Percentiles rank a stretch among this genome's conserved stretches.
phyloP scores from a whole-genome alignment of 2,113 vertebrate species.

The Hydrochoerus hydrochaeris region DNA sequence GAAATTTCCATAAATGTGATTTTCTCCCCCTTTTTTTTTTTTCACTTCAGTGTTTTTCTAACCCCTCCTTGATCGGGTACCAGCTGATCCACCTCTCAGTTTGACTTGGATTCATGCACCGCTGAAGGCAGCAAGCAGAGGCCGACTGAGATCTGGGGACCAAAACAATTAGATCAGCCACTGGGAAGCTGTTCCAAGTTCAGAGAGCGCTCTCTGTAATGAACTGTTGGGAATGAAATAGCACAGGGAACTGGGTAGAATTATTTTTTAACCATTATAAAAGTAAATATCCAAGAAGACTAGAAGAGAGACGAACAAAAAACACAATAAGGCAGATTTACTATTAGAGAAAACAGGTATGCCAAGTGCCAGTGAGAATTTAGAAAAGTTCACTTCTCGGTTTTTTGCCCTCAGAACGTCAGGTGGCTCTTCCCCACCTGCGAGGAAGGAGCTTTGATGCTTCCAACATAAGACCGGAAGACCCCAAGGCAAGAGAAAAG shows the following conservation, averaged over 20 bases:
- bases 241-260: neutral
- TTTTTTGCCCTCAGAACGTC: neutral
- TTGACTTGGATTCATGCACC: neutral
- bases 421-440: neutral
- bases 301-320: neutral
- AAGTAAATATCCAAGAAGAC: neutral
- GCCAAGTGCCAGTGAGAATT: neutral
- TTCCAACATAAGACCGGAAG: neutral
- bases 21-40: neutral
- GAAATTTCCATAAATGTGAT: neutral
- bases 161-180: neutral
- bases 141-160: neutral
- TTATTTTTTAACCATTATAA: neutral
- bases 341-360: neutral
- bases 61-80: too few species aligned
- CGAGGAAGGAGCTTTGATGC: neutral
- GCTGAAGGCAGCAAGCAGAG: too few species aligned
- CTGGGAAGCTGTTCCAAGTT: neutral
- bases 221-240: neutral
- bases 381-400: neutral
- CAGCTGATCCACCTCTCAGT: accelerated
- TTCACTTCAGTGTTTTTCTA: neutral
- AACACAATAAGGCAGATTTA: neutral
- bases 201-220: neutral
- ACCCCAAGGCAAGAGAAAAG: neutral